Conservation (phyloP, 2,113 vertebrate species). For the Salvelinus namaycush region DNA sequence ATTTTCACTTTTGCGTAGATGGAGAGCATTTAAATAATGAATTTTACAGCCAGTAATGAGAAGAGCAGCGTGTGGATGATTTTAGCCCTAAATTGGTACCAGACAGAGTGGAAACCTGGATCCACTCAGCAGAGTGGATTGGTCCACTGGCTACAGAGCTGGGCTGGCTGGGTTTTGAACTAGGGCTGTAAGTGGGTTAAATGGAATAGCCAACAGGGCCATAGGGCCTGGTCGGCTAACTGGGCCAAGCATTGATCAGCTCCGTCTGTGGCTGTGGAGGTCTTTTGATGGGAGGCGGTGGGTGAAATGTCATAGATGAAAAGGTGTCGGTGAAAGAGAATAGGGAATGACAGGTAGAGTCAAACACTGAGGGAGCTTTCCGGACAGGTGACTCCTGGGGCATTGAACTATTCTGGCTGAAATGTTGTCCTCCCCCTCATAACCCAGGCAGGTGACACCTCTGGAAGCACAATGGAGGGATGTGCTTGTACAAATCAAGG, state of each 20-base stretch:
- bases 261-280: background rate
- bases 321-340: constrained; percentile 35
- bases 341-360: constrained; percentile 5
- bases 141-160: too few relatives aligned
- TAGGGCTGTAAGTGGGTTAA: too few relatives aligned
- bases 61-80: background rate
- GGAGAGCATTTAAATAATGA: background rate
- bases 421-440: background rate
- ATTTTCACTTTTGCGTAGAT: background rate
- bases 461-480: too few relatives aligned
- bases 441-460: too few relatives aligned
- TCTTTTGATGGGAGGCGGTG: constrained; percentile 51
- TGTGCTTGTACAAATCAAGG: too few relatives aligned
- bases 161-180: too few relatives aligned
- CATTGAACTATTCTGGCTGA: background rate
- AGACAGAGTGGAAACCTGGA: background rate
- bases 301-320: constrained; percentile 62
- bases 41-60: background rate
- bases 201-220: too few relatives aligned
- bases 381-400: background rate
- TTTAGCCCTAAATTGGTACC: background rate
- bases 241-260: too few relatives aligned
- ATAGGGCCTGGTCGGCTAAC: too few relatives aligned
- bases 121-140: background rate
- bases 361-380: too few relatives aligned